Evolutionary conservation across 2,113 vertebrate genomes (phyloP), one percentile per base, ranked within the genome.

Genomic region (Grus americana): DNA sequence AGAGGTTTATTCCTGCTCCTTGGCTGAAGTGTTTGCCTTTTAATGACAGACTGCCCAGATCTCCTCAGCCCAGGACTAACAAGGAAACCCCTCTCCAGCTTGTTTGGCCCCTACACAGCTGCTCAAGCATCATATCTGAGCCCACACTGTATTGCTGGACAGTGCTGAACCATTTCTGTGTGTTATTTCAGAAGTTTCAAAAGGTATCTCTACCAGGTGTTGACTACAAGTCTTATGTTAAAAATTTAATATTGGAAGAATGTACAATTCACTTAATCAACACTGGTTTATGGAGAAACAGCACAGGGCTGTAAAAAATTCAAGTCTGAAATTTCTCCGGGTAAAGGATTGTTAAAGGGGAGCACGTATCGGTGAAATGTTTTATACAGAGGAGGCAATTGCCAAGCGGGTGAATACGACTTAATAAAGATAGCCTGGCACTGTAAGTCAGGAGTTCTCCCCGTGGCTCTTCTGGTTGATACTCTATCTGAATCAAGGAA

Each of bases 1-100:
- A 95, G 47, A 87, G 29, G 30, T 82, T 91, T 92, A 84, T 61
- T 91, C 50, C 80, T 84, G 58, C 23, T 86, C n/a, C 49, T 93
- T 62, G 52, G 61, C 22, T 73, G 42, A 87, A 90, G 52, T 0
- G 6, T 85, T 87, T 88, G 81, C 66, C 59, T 82, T 79, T 88
- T 47, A 80, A 87, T 59, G 58, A 79, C 86, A 81, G 63, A 79
- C 68, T 87, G 66, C 38, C 27, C 57, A 38, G 58, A 94, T 57
- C 50, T 74, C 79, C 66, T 63, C 74, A 79, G 38, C 24, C 23
- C 24, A 22, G 38, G 57, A 55, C n/a, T 83, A 76, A 59, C 38
- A 21, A 88, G 58, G 44, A 96, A 78, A 38, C 14, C 26, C 30
- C 23, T 89, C 13, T 65, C 15, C 26, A 71, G 32, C 21, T 84